These are phyloP conservation scores for Labrus mixtus DNA, from an alignment of 2,113 vertebrate genomes.

Conservation along the genomic window DNA sequence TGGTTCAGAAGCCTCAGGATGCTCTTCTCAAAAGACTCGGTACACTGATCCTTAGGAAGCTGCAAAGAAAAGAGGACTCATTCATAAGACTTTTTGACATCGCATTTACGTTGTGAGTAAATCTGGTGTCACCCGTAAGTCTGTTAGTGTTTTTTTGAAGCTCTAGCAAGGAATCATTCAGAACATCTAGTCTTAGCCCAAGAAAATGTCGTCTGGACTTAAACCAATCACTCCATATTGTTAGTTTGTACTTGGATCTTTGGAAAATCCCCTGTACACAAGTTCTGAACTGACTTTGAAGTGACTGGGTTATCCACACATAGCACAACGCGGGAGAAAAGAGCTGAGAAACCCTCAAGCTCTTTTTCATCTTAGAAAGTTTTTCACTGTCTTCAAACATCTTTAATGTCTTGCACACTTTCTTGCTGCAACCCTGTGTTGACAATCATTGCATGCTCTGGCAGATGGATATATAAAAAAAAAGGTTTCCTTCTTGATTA, in stretches of 20 bases:
- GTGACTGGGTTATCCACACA: too few relatives aligned
- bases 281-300: not conserved
- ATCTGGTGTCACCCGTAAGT: not conserved
- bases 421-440: too few relatives aligned
- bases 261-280: not conserved
- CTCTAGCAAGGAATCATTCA: not conserved
- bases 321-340: too few relatives aligned
- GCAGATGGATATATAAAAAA: too few relatives aligned
- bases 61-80: constrained; percentile 45
- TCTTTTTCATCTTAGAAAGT: not conserved
- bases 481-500: too few relatives aligned
- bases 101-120: not conserved
- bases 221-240: not conserved
- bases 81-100: too few relatives aligned
- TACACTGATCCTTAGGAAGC: constrained; percentile 94
- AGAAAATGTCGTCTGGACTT: not conserved
- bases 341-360: too few relatives aligned
- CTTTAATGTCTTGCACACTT: too few relatives aligned
- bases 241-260: not conserved
- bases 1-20: constrained; percentile 91
- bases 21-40: constrained; percentile 91
- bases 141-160: not conserved
- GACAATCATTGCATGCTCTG: too few relatives aligned
- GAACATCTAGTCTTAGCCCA: not conserved
- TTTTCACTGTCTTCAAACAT: not conserved